Base-by-base conservation (phyloP, 1,140 invertebrate genomes). In the Marisa cornuarietis region DNA sequence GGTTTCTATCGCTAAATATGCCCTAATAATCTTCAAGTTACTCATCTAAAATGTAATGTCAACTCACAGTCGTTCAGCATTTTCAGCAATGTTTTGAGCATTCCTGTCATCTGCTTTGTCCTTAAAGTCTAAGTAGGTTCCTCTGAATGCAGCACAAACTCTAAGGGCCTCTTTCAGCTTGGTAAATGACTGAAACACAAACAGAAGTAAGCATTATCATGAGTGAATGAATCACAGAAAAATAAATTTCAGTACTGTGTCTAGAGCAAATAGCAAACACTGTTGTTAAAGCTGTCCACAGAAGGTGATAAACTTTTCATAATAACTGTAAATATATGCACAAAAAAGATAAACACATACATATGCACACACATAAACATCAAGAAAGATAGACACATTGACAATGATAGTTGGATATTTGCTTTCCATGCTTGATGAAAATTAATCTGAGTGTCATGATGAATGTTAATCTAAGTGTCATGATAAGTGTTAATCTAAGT, bases 111-210 rank as follows among this genome's bases (percentile, higher is more conserved):
- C 89, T 54, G 90, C 90, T 72, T 88, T 90, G 74, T 91, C 90
- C 79, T 89, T 90, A 75, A 88, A 90, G 81, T 91, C 90, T 58
- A 91, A 81, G 79, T 91, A 91, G 13, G 90, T 91, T 42, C 90
- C 90, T 73, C 90, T 76, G 81, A 91, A 91, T n/a, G 89, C 88
- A 65, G 90, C 90, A 88, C 90, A 91, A 22, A 91, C 87, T 62
- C 86, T 80, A 61, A 91, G 79, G 0, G 90, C 90, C 73, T 91
- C 89, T 81, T 91, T 91, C 76, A 91, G 74, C 75, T 91, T 90
- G 51, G 86, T 80, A 72, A 89, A 90, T 0, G 90, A 90, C 90
- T 91, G 79, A 85, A 84, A 71, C 16, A n/a, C 54, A 58, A 58
- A 58, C 4, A 9, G 54, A 11, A 58, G 54, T 18, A 58, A 18